Evolutionary conservation across 2,888 invertebrate species (phyloP).

Genomic region (Odontocolon sp.): DNA sequence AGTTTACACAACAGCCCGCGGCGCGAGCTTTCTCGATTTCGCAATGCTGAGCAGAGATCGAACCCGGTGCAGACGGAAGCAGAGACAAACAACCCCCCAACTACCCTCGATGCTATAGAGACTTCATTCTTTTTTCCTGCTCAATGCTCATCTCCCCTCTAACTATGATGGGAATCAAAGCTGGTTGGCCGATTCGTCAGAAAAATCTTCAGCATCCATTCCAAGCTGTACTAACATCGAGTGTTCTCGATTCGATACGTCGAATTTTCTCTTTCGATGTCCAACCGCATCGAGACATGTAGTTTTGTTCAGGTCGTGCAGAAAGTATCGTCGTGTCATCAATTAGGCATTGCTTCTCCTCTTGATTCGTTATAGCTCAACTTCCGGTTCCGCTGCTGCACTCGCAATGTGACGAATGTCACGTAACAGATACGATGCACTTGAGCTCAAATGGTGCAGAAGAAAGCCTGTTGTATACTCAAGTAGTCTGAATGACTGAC

Average conservation of each 20-base stretch:
- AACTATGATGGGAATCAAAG: background rate
- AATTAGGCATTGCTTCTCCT: constrained; percentile 33
- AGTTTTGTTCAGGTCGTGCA: background rate
- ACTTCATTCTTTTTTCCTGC: constrained; percentile 11
- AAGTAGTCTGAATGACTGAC: no score
- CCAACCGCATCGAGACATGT: background rate
- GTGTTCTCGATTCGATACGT: background rate
- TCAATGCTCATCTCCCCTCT: constrained; percentile 7
- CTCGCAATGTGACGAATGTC: constrained; percentile 16
- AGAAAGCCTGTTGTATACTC: no score
- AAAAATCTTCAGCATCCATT: constrained; percentile 38
- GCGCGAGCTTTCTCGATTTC: constrained; percentile 62
- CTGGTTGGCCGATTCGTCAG: constrained; percentile 28
- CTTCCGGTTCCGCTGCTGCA: background rate
- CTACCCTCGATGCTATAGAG: constrained; percentile 60
- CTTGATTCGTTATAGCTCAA: constrained; percentile 31
- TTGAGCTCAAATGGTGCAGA: no score
- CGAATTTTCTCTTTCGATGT: background rate
- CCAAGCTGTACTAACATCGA: background rate
- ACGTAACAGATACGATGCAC: no score
- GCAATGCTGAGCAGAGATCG: constrained; percentile 39
- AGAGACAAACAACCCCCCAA: constrained; percentile 75
- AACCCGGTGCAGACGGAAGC: constrained; percentile 70
- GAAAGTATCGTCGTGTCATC: constrained; percentile 14
- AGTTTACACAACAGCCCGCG: constrained; percentile 79